Percentiles rank a stretch among this genome's conserved stretches.
phyloP scores from a whole-genome alignment of 2,888 invertebrate species.

The Pandemis heparana region DNA sequence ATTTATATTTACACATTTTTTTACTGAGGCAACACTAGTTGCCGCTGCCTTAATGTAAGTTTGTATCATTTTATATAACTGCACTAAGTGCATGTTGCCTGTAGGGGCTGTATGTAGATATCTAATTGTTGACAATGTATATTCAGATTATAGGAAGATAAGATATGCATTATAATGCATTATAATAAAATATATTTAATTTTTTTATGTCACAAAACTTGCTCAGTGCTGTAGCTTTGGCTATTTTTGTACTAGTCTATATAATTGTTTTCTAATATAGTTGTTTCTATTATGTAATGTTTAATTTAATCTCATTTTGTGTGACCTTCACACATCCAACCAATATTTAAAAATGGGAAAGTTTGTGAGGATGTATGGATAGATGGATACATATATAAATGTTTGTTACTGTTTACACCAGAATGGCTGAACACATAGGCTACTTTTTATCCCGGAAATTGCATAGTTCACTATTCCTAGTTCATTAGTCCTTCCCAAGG shows the following conservation, averaged over 20 bases:
- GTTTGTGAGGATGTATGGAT: too few relatives aligned
- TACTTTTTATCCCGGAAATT: too few relatives aligned
- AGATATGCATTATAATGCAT: conserved; percentile 24
- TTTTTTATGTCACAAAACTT: conserved; percentile 75
- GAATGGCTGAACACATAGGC: too few relatives aligned
- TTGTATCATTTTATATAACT: conserved; percentile 31
- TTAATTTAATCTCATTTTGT: background rate
- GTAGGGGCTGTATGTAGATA: conserved; percentile 43
- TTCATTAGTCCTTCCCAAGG: too few relatives aligned
- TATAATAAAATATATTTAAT: conserved; percentile 49
- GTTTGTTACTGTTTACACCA: too few relatives aligned
- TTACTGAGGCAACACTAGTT: conserved; percentile 53
- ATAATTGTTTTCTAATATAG: conserved; percentile 73
- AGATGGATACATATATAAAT: too few relatives aligned
- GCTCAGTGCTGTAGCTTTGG: conserved; percentile 81
- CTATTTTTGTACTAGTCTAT: conserved; percentile 84
- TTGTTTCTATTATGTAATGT: conserved; percentile 64
- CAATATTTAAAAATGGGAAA: too few relatives aligned
- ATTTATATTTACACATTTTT: conserved; percentile 40
- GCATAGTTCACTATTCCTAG: too few relatives aligned
- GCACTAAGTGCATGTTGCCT: conserved; percentile 65
- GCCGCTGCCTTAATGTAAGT: conserved; percentile 41
- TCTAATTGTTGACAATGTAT: conserved; percentile 37
- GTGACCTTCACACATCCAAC: background rate
- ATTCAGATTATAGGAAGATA: conserved; percentile 46